Conservation (phyloP, 2,797 vertebrate genomes). For the Acestrorhynchus altus region DNA sequence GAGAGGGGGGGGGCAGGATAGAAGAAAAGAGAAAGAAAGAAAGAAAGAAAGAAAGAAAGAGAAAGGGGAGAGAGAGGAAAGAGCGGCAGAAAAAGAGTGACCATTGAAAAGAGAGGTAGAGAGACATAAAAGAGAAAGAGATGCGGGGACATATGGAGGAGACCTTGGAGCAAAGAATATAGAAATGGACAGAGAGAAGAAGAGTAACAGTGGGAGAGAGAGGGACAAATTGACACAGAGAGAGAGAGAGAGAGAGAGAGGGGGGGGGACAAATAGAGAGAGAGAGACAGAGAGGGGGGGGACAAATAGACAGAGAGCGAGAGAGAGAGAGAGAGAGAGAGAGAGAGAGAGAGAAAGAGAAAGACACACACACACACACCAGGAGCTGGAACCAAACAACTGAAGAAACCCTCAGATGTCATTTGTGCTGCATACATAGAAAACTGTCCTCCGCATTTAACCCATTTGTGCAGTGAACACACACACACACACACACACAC, state of each 20-base stretch:
- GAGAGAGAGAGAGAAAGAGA: conserved; percentile 34
- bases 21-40: background rate
- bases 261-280: no score
- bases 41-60: background rate
- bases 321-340: background rate
- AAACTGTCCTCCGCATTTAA: no score
- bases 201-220: background rate
- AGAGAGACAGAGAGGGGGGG: no score
- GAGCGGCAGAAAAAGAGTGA: background rate
- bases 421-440: no score
- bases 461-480: no score
- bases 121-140: background rate
- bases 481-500: conserved; percentile 23
- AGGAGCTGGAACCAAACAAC: no score
- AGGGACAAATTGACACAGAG: background rate
- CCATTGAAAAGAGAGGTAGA: no score
- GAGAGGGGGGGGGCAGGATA: background rate
- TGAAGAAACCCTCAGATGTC: no score
- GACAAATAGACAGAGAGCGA: no score
- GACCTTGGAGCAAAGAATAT: no score
- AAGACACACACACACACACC: conserved; percentile 27
- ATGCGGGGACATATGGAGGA: no score
- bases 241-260: no score
- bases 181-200: background rate
- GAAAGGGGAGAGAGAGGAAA: conserved; percentile 11